A percentile compares a stretch with the other conserved stretches of the same genome.
These are phyloP conservation scores for Laterallus jamaicensis DNA, from an alignment of 2,113 vertebrate species.

Conservation along the genomic window DNA sequence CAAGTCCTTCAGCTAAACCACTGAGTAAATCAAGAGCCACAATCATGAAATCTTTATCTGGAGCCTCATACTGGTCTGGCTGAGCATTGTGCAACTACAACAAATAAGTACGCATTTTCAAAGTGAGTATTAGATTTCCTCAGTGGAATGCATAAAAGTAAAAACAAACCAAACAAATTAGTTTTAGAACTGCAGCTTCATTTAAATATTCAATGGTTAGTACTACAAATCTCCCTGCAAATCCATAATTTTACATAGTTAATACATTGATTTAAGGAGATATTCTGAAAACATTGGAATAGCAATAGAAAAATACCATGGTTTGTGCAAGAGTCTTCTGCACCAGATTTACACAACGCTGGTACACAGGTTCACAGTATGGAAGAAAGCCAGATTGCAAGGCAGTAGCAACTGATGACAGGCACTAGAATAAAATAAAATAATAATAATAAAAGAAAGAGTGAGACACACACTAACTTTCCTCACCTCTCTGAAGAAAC, in stretches of 20 bases:
- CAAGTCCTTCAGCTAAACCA: conserved; percentile 93
- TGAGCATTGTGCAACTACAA: conserved; percentile 92
- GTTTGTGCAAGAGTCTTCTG: conserved; percentile 97
- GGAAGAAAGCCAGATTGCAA: conserved; percentile 96
- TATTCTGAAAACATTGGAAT: neutral
- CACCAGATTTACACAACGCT: conserved; percentile 95
- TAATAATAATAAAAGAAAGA: too few species aligned
- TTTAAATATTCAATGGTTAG: neutral
- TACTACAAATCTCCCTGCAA: neutral
- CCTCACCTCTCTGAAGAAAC: neutral
- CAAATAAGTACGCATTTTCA: neutral
- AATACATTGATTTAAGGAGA: neutral
- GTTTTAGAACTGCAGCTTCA: neutral
- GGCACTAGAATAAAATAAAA: conserved; percentile 80
- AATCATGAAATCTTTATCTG: conserved; percentile 99
- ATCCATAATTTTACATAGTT: neutral
- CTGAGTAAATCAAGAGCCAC: conserved; percentile 96
- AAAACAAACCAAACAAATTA: too few species aligned
- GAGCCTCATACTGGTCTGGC: conserved; percentile 92
- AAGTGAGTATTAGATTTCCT: neutral
- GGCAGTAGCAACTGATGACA: conserved; percentile 95
- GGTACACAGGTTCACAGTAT: conserved; percentile 98
- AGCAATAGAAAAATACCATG: conserved; percentile 81
- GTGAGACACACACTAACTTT: neutral
- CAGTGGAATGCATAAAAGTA: neutral